Evolutionary conservation across 2,888 invertebrate genomes (phyloP), one percentile per base, ranked within the genome.

Genomic region (Lymantria dispar): DNA sequence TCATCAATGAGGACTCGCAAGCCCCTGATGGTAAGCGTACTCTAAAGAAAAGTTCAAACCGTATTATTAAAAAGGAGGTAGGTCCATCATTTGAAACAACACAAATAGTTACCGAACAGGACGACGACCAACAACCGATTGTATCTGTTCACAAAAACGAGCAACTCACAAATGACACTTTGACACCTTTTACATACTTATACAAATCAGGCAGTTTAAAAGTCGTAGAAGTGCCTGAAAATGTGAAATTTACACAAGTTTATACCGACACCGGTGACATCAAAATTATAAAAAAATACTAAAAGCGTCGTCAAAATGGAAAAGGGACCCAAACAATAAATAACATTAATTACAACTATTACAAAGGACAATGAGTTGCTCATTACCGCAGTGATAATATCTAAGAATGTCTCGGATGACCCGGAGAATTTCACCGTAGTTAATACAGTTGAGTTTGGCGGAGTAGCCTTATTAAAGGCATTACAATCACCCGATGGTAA

Each of bases 71-170:
- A 42, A 42, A 42, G 11, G 15, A 47, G 37, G 42, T 33, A 41
- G 41, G 41, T 41, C 40, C 36, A 10, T 15, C 47, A 1, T 9
- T 60, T 0, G 50, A 59, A 31, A 60, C 56, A 0, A 59, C 60
- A 36, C 5, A 59, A 33, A 61, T 57, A 3, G 48, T 47, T 0
- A 54, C 54, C 0, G 54, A 59, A 46, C 50, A 54, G 3, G 37
- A 31, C 8, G 61, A 57, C 1, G 49, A 59, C 1, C 38, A 40
- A 40, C 41, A 48, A 49, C 56, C 61, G 0, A 50, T 57, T 3
- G 7, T 61, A 8, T 45, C 56, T 1, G 43, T 59, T 45, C 50
- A 61, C 30, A 54, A 51, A 48, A 41, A 51, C 3, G 56, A 61
- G 0, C 51, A 60, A 44, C 10, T 61, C 22, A 8, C 43, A 11